Evolutionary conservation across 2,888 invertebrate species (phyloP).

Genomic region (Rapana venosa): DNA sequence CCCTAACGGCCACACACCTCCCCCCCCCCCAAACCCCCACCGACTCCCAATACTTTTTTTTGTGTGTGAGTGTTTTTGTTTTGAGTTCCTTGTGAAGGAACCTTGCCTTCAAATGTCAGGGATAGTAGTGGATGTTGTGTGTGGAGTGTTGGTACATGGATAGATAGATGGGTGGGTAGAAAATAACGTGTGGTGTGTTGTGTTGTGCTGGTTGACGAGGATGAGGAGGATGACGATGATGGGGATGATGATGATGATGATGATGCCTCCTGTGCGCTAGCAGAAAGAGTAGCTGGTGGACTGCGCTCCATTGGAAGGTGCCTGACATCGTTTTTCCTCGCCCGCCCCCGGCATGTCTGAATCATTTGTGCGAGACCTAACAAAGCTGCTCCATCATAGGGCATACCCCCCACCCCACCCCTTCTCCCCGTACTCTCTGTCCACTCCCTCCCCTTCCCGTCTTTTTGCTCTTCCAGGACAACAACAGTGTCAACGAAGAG

Average conservation of each 20-base stretch:
- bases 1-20: not conserved
- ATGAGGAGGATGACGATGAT: not conserved
- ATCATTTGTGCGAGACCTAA: not conserved
- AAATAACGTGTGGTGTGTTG: not conserved
- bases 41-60: not conserved
- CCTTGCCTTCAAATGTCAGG: constrained; percentile 25
- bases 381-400: not conserved
- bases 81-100: not conserved
- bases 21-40: not conserved
- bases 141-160: too few species aligned
- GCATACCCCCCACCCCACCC: not conserved
- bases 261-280: not conserved
- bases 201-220: not conserved
- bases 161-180: too few species aligned
- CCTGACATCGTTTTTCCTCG: not conserved
- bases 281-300: not conserved
- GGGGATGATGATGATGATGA: not conserved
- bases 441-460: not conserved
- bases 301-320: not conserved
- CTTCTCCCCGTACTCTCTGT: not conserved
- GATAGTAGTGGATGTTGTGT: constrained; percentile 11
- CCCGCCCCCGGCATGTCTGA: not conserved
- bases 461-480: not conserved
- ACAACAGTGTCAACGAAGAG: constrained; percentile 1
- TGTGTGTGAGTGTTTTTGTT: not conserved